Percentiles rank a stretch among this genome's conserved stretches.
Evolutionary conservation across 2,888 invertebrate species (phyloP).

Genomic region (Lochmaea capreae): DNA sequence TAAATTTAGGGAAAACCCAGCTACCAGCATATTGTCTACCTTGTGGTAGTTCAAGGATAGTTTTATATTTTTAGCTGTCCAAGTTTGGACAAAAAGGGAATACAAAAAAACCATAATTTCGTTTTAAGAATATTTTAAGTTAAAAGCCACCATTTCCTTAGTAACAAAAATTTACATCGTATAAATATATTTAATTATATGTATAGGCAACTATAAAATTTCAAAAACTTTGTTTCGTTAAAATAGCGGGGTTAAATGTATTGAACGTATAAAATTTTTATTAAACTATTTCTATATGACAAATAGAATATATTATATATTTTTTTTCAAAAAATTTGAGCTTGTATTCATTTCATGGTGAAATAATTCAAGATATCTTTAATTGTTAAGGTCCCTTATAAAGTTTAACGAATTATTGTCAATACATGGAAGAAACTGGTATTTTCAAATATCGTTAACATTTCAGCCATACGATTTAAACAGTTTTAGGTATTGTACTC

Average conservation of each 20-base stretch:
- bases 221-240: conserved; percentile 7
- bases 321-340: conserved; percentile 38
- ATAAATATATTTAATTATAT: not conserved
- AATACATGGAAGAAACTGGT: not conserved
- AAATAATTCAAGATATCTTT: conserved; percentile 26
- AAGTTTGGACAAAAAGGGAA: not conserved
- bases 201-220: conserved; percentile 23
- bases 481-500: too few relatives aligned
- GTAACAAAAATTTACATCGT: not conserved
- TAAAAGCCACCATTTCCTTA: not conserved
- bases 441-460: not conserved
- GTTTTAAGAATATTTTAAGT: not conserved
- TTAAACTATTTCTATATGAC: conserved; percentile 24
- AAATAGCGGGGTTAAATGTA: conserved; percentile 12
- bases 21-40: too few relatives aligned
- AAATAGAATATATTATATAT: conserved; percentile 34
- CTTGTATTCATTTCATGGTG: conserved; percentile 41
- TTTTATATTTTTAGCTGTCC: too few relatives aligned
- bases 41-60: too few relatives aligned
- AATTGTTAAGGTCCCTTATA: conserved; percentile 20
- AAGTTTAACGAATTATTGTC: conserved; percentile 8
- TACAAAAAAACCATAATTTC: not conserved
- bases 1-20: too few relatives aligned
- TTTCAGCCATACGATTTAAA: not conserved
- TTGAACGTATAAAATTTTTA: conserved; percentile 31